Conservation (phyloP, 2,888 invertebrate species). For the Ryuthela nishihirai region DNA sequence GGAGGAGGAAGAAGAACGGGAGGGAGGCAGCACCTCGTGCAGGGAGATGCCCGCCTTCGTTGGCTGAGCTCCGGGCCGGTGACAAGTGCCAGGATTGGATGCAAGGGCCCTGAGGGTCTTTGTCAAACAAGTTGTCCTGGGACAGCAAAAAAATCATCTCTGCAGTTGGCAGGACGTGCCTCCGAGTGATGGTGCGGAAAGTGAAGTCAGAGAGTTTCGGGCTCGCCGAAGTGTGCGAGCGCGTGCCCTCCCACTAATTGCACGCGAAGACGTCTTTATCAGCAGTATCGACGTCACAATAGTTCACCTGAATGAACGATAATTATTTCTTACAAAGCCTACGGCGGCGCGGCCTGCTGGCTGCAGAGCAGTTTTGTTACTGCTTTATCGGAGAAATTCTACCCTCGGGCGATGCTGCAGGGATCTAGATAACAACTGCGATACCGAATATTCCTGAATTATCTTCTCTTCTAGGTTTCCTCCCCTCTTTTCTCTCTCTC, state of each 20-base stretch:
- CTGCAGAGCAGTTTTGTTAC: conserved; percentile 3
- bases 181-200: conserved; percentile 31
- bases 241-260: conserved; percentile 29
- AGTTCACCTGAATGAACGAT: conserved; percentile 41
- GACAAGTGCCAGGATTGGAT: conserved; percentile 36
- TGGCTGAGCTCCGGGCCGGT: conserved; percentile 12
- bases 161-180: conserved; percentile 38
- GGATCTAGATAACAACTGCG: conserved; percentile 36
- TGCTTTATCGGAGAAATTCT: not conserved
- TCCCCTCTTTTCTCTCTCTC: not conserved
- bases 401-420: conserved; percentile 2
- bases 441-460: conserved; percentile 33
- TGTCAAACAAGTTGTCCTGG: conserved; percentile 37
- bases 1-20: conserved; percentile 8
- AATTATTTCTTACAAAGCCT: conserved; percentile 39
- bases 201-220: conserved; percentile 30
- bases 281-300: conserved; percentile 39
- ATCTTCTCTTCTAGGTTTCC: not conserved
- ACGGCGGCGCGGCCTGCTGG: conserved; percentile 2
- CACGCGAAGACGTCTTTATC: conserved; percentile 41
- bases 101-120: conserved; percentile 21
- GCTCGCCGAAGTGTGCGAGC: not conserved
- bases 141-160: conserved; percentile 14
- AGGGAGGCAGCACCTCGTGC: not conserved
- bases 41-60: not conserved